Base-by-base conservation (phyloP, 2,113 vertebrate genomes). In the Gasterosteus aculeatus region DNA sequence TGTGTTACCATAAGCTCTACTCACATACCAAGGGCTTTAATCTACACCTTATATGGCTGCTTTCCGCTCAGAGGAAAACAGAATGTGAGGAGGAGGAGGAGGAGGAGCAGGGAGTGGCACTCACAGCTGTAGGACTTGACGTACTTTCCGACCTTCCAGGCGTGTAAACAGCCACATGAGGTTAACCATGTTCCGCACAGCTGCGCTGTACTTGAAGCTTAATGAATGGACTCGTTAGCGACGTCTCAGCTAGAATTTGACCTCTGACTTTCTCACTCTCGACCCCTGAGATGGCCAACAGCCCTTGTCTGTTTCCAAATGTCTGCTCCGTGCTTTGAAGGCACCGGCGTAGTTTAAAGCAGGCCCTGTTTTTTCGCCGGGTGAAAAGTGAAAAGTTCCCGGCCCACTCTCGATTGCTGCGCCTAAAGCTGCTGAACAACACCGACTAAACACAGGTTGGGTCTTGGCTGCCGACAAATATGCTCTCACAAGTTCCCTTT, bases 351-450 rank as follows among this genome's bases (percentile, higher is more conserved):
- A 12, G 70, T 19, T 58, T 62, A 71, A 26, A 71, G 72, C 33
- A 2, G 1, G 67, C 66, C 63, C 79, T 81, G 76, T 86, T 84
- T 83, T 84, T 83, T 72, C 49, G n/a, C 26, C 56, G 54, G 53
- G 47, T 42, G 5, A 26, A 46, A 80, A 86, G 77, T 70, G 58
- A 87, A 84, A 88, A 76, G 87, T 92, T 91, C 90, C 88, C 83
- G 82, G 44, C 79, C 72, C 10, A 10, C 66, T 78, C 67, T 54
- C 81, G 77, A 87, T 84, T 82, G 69, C 82, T 77, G 54, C n/a
- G 77, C 79, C 83, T 39, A 63, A 60, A 82, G 81, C 65, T 44
- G 65, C 66, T 47, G 61, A 82, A 62, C 60, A 61, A 76, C 72
- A 68, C 74, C 81, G 69, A 51, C 73, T 79, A 74, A 82, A 78